Conservation (phyloP, 2,888 invertebrate species). For the Phrixothrix hirtus region DNA sequence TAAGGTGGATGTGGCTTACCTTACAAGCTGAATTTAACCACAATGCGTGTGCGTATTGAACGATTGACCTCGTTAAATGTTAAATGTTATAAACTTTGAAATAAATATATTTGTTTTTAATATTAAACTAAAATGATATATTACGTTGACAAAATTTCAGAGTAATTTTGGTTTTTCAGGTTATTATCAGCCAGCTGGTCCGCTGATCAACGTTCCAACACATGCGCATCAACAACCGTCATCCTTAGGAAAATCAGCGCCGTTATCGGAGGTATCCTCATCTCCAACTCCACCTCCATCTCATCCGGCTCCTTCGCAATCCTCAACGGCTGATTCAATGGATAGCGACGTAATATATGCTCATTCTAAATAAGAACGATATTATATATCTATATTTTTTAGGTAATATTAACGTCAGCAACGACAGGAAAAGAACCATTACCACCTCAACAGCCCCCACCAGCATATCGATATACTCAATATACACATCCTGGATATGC, state of each 20-base stretch:
- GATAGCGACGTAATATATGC: slow-evolving; percentile 53
- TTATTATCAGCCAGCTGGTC: slow-evolving; percentile 91
- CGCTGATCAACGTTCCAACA: slow-evolving; percentile 73
- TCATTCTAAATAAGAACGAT: neutral
- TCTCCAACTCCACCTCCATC: slow-evolving; percentile 58
- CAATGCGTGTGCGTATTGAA: too few relatives aligned
- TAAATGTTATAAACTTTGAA: too few relatives aligned
- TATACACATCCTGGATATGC: slow-evolving; percentile 46
- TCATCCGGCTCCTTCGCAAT: slow-evolving; percentile 50
- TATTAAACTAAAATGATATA: too few relatives aligned
- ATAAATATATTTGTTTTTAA: too few relatives aligned
- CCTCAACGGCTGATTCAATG: slow-evolving; percentile 54
- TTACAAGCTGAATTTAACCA: too few relatives aligned
- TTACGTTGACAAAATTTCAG: too few relatives aligned
- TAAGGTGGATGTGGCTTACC: too few relatives aligned
- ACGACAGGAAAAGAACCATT: slow-evolving; percentile 49
- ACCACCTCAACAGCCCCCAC: slow-evolving; percentile 58
- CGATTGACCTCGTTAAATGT: too few relatives aligned
- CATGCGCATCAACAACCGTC: slow-evolving; percentile 54
- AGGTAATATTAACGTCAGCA: slow-evolving; percentile 56
- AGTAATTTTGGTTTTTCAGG: too few relatives aligned
- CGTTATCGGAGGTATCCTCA: slow-evolving; percentile 57
- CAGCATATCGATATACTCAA: slow-evolving; percentile 53
- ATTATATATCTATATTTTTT: slow-evolving; percentile 23
- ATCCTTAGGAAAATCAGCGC: slow-evolving; percentile 58